Conservation (phyloP, 1,140 invertebrate species). For the Lasioglossum albipes region DNA sequence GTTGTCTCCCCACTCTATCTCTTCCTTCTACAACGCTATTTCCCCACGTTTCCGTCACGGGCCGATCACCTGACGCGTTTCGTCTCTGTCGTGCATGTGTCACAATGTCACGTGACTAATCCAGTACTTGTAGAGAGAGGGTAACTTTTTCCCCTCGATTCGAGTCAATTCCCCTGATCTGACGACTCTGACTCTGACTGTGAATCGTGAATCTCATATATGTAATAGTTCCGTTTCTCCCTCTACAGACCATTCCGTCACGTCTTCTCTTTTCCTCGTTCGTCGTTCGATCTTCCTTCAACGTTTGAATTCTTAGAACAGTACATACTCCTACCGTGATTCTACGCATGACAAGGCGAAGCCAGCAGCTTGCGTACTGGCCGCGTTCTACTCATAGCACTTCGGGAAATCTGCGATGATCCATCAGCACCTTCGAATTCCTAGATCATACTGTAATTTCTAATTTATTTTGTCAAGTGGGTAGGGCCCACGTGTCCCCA, state of each 20-base stretch:
- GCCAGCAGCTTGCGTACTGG: not conserved
- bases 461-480: too few species aligned
- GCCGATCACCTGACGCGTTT: too few species aligned
- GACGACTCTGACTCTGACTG: not conserved
- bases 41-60: too few species aligned
- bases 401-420: slow-evolving; percentile 13
- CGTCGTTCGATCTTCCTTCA: not conserved
- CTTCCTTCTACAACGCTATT: too few species aligned
- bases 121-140: too few species aligned
- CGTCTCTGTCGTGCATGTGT: too few species aligned
- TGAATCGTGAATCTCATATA: not conserved
- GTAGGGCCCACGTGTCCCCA: too few species aligned
- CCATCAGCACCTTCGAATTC: slow-evolving; percentile 9
- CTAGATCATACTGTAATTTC: not conserved
- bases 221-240: not conserved
- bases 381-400: not conserved
- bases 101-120: too few species aligned
- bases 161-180: too few species aligned
- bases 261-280: not conserved
- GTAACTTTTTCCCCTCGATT: too few species aligned
- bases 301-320: slow-evolving; percentile 6
- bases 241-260: not conserved
- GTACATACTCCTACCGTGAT: not conserved
- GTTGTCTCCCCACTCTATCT: too few species aligned
- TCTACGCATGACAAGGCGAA: not conserved